A percentile compares a stretch with the other conserved stretches of the same genome.
phyloP scores from a whole-genome alignment of 2,888 invertebrate species.

The Yponomeuta plumbellus region DNA sequence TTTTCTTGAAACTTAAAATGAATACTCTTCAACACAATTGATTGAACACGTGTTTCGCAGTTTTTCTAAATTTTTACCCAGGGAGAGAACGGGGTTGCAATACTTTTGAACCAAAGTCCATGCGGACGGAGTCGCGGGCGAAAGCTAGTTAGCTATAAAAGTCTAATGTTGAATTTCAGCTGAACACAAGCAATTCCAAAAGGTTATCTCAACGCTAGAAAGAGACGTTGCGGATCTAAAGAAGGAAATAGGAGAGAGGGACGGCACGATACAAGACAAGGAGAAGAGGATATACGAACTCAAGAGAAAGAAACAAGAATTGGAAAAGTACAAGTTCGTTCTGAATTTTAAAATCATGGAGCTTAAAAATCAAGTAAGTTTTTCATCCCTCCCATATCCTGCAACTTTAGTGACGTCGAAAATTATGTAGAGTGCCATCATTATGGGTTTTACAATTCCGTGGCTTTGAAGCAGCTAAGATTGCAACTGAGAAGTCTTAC shows the following conservation, averaged over 20 bases:
- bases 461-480: too few species aligned
- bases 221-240: conserved; percentile 87
- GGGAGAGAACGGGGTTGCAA: too few species aligned
- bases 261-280: conserved; percentile 89
- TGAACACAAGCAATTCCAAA: conserved; percentile 84
- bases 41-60: too few species aligned
- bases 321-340: conserved; percentile 95
- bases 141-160: too few species aligned
- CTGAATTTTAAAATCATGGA: conserved; percentile 93
- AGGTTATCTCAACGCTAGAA: conserved; percentile 82
- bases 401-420: background rate
- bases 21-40: too few species aligned
- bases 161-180: conserved; percentile 39
- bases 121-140: too few species aligned
- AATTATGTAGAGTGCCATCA: background rate
- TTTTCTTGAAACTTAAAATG: too few species aligned
- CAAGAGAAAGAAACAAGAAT: conserved; percentile 88
- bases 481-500: too few species aligned
- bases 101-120: too few species aligned
- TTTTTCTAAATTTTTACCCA: too few species aligned
- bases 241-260: conserved; percentile 89
- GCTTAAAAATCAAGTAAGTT: conserved; percentile 80
- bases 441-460: background rate
- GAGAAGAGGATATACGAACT: conserved; percentile 90
- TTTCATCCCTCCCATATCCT: conserved; percentile 21